These are phyloP conservation scores for Lamellibrachia satsuma DNA, from an alignment of 2,888 invertebrate genomes.

Conservation along the genomic window DNA sequence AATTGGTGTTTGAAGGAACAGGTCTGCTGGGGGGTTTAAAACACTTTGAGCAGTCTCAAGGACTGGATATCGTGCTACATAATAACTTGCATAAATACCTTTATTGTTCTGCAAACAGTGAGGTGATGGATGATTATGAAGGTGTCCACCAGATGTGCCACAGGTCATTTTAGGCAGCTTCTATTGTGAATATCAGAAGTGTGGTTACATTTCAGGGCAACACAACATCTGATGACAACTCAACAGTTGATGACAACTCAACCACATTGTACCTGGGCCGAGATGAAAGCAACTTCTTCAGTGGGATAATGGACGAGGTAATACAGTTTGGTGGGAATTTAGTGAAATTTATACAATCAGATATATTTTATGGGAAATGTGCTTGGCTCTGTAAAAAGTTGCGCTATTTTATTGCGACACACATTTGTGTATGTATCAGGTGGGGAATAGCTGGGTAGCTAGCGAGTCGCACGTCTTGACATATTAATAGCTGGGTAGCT, in stretches of 20 bases:
- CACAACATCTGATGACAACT: background rate
- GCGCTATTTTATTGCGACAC: background rate
- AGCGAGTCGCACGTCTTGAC: background rate
- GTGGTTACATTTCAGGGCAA: background rate
- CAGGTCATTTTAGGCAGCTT: background rate
- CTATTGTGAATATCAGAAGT: background rate
- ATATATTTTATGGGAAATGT: background rate
- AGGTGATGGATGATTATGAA: too few species aligned
- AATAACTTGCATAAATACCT: too few species aligned
- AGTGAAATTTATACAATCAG: background rate
- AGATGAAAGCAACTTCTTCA: constrained; percentile 29
- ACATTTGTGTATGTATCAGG: background rate
- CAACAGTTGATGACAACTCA: background rate
- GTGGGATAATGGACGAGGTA: constrained; percentile 37
- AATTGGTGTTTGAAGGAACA: too few species aligned
- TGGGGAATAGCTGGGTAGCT: background rate
- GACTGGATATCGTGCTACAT: too few species aligned
- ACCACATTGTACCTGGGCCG: constrained; percentile 31
- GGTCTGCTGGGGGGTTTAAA: too few species aligned
- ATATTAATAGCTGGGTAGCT: too few species aligned
- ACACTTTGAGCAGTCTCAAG: too few species aligned
- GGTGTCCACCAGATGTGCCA: background rate
- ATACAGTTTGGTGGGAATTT: background rate
- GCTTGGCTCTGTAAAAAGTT: background rate
- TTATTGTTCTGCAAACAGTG: too few species aligned